Percentiles rank a stretch among this genome's conserved stretches.
Evolutionary conservation across 2,113 vertebrate genomes (phyloP).

Genomic region (Dicaeum eximium): DNA sequence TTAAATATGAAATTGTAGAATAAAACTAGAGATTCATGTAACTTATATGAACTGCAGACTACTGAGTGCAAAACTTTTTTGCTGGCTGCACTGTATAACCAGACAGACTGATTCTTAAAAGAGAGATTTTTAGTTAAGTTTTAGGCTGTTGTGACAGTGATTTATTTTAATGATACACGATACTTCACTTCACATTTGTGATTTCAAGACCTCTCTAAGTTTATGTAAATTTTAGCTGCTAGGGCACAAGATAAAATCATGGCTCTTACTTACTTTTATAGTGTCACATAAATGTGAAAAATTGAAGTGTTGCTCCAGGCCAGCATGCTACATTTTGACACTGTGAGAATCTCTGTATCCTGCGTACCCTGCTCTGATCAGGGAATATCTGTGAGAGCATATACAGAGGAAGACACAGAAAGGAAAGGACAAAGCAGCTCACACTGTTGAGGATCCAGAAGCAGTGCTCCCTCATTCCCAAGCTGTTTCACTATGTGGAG

Average conservation of each 20-base stretch:
- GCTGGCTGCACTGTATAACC: background rate
- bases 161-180: slow-evolving; percentile 55
- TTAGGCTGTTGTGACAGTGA: slow-evolving; percentile 30
- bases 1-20: background rate
- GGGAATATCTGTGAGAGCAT: background rate
- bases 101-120: slow-evolving; percentile 14
- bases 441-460: background rate
- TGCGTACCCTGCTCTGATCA: background rate
- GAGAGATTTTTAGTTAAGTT: slow-evolving; percentile 44
- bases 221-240: slow-evolving; percentile 67
- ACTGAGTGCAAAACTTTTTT: background rate
- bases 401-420: background rate
- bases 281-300: slow-evolving; percentile 67
- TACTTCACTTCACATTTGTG: slow-evolving; percentile 63
- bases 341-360: slow-evolving; percentile 35
- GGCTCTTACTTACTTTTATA: slow-evolving; percentile 63
- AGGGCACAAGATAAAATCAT: slow-evolving; percentile 58
- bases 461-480: background rate
- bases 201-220: slow-evolving; percentile 60
- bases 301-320: slow-evolving; percentile 65
- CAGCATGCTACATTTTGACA: slow-evolving; percentile 49
- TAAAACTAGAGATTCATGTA: slow-evolving; percentile 19
- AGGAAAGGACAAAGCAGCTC: background rate
- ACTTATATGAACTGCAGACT: background rate
- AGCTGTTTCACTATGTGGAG: background rate